Evolutionary conservation across 2,888 invertebrate genomes (phyloP).

Genomic region (Neoaliturus tenellus): DNA sequence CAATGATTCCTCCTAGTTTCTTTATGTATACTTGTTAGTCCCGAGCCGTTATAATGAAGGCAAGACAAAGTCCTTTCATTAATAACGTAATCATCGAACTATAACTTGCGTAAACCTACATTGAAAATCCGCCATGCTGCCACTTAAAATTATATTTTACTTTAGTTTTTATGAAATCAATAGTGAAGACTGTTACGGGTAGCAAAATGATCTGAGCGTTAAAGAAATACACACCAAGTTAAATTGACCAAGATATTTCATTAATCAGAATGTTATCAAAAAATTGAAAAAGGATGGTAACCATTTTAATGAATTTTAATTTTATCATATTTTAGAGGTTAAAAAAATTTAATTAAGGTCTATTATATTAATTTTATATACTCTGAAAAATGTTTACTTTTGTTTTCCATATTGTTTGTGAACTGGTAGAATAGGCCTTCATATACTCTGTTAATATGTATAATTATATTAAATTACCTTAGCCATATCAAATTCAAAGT

Average conservation of each 20-base stretch:
- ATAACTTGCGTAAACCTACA: not conserved
- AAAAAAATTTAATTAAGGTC: too few species aligned
- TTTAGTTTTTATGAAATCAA: not conserved
- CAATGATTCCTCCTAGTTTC: not conserved
- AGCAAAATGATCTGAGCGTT: not conserved
- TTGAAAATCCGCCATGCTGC: not conserved
- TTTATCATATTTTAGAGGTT: too few species aligned
- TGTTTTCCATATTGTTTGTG: too few species aligned
- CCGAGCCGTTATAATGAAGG: not conserved
- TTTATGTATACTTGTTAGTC: conserved; percentile 30
- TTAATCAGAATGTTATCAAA: not conserved
- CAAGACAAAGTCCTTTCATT: not conserved
- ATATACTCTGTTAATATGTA: too few species aligned
- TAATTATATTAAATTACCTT: too few species aligned
- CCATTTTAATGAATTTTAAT: too few species aligned
- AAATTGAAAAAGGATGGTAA: too few species aligned
- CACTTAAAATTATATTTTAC: not conserved
- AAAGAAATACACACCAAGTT: not conserved
- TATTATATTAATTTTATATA: too few species aligned
- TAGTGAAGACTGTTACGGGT: conserved; percentile 8
- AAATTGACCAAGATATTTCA: not conserved
- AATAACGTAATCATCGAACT: not conserved
- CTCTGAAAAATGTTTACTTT: too few species aligned
- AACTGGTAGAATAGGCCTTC: too few species aligned
- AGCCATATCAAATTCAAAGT: too few species aligned